Evolutionary conservation across 2,888 invertebrate genomes (phyloP).

Genomic region (Laspeyria flexula): DNA sequence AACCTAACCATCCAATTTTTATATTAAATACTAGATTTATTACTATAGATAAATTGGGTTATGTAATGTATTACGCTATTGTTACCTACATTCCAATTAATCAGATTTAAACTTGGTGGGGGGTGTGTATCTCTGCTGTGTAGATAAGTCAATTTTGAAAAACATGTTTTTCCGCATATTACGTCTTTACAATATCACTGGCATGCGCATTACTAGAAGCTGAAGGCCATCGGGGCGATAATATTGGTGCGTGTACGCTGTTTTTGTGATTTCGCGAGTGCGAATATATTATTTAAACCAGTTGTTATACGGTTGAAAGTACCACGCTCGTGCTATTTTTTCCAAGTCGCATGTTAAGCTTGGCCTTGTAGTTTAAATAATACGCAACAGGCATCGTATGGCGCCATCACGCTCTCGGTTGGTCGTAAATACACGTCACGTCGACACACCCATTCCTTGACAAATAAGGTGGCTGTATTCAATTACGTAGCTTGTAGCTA

Average conservation of each 20-base stretch:
- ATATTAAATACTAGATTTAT: constrained; percentile 1
- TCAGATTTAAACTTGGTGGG: constrained; percentile 1
- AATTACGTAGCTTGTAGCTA: constrained; percentile 47
- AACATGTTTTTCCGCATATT: constrained; percentile 59
- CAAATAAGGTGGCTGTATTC: constrained; percentile 73
- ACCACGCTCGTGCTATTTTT: constrained; percentile 49
- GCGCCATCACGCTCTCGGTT: constrained; percentile 52
- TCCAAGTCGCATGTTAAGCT: constrained; percentile 54
- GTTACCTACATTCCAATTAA: constrained; percentile 1
- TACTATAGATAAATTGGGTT: constrained; percentile 10
- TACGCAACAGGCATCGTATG: constrained; percentile 70
- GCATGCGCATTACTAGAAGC: constrained; percentile 54
- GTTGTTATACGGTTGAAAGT: constrained; percentile 64
- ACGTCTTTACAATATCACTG: constrained; percentile 48
- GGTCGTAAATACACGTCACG: constrained; percentile 75
- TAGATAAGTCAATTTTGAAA: constrained; percentile 41
- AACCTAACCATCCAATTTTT: not conserved
- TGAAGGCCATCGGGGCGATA: constrained; percentile 68
- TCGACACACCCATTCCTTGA: constrained; percentile 83
- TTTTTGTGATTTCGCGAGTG: constrained; percentile 25
- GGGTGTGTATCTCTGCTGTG: constrained; percentile 18
- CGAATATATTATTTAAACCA: constrained; percentile 49
- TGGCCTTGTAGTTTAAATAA: constrained; percentile 78
- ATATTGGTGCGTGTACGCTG: constrained; percentile 57
- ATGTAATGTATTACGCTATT: constrained; percentile 12